Evolutionary conservation across 2,888 invertebrate genomes (phyloP), one percentile per base, ranked within the genome.

Genomic region (Onthophagus sagittarius): DNA sequence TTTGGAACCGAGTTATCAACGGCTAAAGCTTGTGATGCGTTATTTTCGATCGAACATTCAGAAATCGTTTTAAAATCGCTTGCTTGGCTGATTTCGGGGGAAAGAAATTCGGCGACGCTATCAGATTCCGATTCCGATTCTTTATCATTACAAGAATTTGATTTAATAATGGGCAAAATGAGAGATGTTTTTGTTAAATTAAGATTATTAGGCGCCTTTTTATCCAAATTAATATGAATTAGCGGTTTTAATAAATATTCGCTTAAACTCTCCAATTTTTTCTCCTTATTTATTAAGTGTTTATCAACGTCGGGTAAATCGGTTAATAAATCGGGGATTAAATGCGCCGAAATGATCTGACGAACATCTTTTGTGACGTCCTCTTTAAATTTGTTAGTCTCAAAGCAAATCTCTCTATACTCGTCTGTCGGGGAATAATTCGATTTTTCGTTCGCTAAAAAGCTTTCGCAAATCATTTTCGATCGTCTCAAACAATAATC

Each of bases 391-490:
- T 53, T 67, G 31, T n/a, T 67, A 23, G n/a, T 67, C 1, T 13
- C 67, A 15, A 67, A 67, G 9, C 67, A 67, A 23, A 67, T 67
- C 9, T 67, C 67, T 13, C 32, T 15, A 13, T 31, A 67, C 31
- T 67, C 67, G 23, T 67, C 67, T 31, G 67, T 67, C 6, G 67
- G 67, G 6, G 67, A 67, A 33, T 62, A 67, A 32, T 71, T 71
- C 9, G 71, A 67, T 67, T 64, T 73, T 67, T 73, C 73, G 62
- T 73, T 70, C 15, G 62, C 69, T 63, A 73, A 71, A 13, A 73
- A 73, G 31, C 62, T 65, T 15, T 71, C 73, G 14, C 73, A 73
- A 15, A 73, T 62, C 6, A 73, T 32, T 62, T 53, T 71, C 9
- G 67, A 32, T 11, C 71, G 64, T 15, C 64, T 64, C 13, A 71